Conservation (phyloP, 2,888 invertebrate species). For the Allygus modestus region DNA sequence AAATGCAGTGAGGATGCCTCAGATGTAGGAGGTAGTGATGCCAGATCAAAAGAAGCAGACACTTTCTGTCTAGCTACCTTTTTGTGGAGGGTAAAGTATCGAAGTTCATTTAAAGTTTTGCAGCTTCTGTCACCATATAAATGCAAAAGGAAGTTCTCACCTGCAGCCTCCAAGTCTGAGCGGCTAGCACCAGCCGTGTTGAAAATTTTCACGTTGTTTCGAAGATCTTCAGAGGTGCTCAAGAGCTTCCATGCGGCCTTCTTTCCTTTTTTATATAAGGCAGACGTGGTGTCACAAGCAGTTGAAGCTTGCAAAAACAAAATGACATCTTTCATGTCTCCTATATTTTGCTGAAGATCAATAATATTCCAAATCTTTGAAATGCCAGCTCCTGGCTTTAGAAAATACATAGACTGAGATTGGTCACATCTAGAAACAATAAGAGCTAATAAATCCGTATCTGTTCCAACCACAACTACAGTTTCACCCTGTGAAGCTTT, state of each 20-base stretch:
- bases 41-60: no score
- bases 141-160: background rate
- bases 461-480: no score
- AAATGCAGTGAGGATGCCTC: background rate
- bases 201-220: background rate
- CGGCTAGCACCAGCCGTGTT: background rate
- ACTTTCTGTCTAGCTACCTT: no score
- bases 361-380: background rate
- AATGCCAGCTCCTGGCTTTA: background rate
- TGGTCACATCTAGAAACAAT: background rate
- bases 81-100: background rate
- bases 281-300: no score
- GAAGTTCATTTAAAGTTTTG: background rate
- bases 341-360: no score
- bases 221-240: background rate
- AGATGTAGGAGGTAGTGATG: no score
- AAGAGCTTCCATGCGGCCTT: background rate
- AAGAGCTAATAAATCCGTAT: slow-evolving; percentile 1
- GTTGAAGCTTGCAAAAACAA: no score
- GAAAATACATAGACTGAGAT: background rate
- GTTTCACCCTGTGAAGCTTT: background rate
- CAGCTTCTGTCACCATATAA: background rate
- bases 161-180: background rate
- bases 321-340: background rate
- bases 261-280: background rate